Conservation (phyloP, 2,888 invertebrate genomes). For the Allacma fusca region DNA sequence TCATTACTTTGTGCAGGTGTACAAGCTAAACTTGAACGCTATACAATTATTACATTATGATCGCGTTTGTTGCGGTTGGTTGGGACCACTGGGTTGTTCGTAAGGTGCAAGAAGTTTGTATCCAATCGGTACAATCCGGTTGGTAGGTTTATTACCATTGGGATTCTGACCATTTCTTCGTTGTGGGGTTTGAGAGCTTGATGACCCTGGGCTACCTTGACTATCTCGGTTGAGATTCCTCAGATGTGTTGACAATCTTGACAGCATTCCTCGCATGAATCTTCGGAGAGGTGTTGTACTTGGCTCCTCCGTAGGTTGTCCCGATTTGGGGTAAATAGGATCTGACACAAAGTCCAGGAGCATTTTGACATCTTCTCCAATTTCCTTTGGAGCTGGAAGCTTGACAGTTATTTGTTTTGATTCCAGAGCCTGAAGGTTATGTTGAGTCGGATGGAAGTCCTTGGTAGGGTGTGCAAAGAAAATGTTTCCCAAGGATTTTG, state of each 20-base stretch:
- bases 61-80: too few relatives aligned
- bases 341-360: neutral
- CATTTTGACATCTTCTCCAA: neutral
- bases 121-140: conserved; percentile 13
- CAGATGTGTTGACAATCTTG: neutral
- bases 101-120: conserved; percentile 6
- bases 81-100: neutral
- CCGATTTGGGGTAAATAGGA: neutral
- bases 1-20: conserved; percentile 6
- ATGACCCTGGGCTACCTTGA: neutral
- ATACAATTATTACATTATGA: neutral
- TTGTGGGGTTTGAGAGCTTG: neutral
- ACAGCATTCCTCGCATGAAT: conserved; percentile 22
- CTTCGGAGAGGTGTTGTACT: neutral
- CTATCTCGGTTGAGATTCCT: neutral
- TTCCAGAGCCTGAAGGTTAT: too few relatives aligned
- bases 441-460: too few relatives aligned
- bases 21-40: neutral
- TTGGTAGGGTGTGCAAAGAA: too few relatives aligned
- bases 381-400: neutral
- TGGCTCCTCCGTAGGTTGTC: too few relatives aligned
- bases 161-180: neutral
- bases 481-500: too few relatives aligned
- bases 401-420: neutral
- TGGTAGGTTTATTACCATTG: neutral